phyloP scores from a whole-genome alignment of 2,888 invertebrate species.

The Cartodere bifasciata region DNA sequence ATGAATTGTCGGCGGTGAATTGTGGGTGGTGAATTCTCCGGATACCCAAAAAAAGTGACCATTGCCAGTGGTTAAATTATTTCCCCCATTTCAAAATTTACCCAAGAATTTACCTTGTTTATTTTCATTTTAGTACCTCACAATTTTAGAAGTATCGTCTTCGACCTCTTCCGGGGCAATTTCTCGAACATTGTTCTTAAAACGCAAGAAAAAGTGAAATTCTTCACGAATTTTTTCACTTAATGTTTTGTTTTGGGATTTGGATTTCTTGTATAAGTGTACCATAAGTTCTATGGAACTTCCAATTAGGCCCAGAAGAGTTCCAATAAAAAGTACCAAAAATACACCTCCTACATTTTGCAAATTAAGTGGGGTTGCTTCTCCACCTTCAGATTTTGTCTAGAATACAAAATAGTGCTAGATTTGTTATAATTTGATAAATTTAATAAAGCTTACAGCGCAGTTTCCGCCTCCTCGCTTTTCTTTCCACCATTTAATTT shows the following conservation, averaged over 20 bases:
- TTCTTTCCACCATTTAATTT: conserved; percentile 85
- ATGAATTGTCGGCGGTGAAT: too few relatives aligned
- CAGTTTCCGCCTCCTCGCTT: conserved; percentile 64
- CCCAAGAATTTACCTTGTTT: too few relatives aligned
- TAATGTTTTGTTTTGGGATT: conserved; percentile 43
- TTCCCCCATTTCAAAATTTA: too few relatives aligned
- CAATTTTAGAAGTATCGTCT: too few relatives aligned
- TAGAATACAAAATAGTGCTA: conserved; percentile 11
- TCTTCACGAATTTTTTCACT: conserved; percentile 56
- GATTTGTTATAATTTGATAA: neutral
- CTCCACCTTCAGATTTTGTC: conserved; percentile 34
- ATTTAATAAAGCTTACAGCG: conserved; percentile 38
- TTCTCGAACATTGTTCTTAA: conserved; percentile 21
- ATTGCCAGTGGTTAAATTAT: too few relatives aligned
- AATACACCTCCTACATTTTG: conserved; percentile 80
- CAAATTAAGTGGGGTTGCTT: conserved; percentile 51
- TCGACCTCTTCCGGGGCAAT: too few relatives aligned
- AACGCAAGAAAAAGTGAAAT: conserved; percentile 56
- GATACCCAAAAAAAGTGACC: too few relatives aligned
- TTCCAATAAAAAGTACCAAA: conserved; percentile 58
- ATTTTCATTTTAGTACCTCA: too few relatives aligned
- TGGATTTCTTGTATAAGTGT: conserved; percentile 31
- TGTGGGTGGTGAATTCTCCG: too few relatives aligned
- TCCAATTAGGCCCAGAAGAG: conserved; percentile 48
- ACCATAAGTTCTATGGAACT: conserved; percentile 56